Evolutionary conservation across 2,797 vertebrate genomes (phyloP).

Genomic region (Chlorospingus flavigularis): DNA sequence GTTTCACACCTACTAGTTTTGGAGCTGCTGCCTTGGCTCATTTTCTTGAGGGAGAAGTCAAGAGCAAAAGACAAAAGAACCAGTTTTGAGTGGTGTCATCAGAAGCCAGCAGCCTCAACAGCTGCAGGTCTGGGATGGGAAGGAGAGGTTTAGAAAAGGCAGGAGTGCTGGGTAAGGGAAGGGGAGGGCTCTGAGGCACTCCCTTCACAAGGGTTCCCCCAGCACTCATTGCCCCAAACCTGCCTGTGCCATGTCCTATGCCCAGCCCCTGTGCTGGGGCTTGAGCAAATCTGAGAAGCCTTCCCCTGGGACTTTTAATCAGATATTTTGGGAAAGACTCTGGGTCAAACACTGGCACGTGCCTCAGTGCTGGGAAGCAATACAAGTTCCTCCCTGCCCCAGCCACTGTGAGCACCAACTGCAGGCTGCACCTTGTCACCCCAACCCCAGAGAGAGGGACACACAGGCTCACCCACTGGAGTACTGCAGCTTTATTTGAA

Average conservation of each 20-base stretch:
- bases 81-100: background rate
- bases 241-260: fast-evolving
- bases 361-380: background rate
- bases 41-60: background rate
- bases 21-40: background rate
- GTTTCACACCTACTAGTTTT: background rate
- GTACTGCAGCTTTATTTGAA: slow-evolving; percentile 80
- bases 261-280: fast-evolving
- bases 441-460: background rate
- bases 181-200: background rate
- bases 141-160: background rate
- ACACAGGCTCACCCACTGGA: slow-evolving; percentile 18
- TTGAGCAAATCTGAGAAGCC: background rate
- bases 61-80: background rate
- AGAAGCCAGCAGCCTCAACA: background rate
- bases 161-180: background rate
- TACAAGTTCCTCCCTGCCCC: background rate
- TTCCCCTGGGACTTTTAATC: background rate
- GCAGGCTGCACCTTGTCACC: background rate
- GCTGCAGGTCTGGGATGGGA: background rate
- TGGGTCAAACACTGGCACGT: background rate
- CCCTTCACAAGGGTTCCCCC: background rate
- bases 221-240: background rate
- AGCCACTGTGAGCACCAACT: background rate
- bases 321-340: background rate